Evolutionary conservation across 1,140 invertebrate genomes (phyloP).

Genomic region (Goniozus legneri): DNA sequence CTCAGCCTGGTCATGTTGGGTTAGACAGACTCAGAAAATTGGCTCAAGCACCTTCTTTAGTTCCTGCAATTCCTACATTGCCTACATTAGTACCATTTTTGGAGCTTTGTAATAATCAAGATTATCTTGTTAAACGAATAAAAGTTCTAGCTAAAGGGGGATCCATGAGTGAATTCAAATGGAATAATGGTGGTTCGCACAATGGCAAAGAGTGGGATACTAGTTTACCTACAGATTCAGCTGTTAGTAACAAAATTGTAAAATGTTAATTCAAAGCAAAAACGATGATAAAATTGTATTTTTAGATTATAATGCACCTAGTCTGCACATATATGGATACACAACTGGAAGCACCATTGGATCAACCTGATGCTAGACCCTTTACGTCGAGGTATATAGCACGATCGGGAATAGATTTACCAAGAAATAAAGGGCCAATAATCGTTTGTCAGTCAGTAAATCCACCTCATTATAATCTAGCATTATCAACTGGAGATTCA

Average conservation of each 20-base stretch:
- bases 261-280: neutral
- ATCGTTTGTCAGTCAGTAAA: slow-evolving; percentile 60
- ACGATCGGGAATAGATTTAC: slow-evolving; percentile 40
- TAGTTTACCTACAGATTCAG: slow-evolving; percentile 75
- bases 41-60: slow-evolving; percentile 60
- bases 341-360: slow-evolving; percentile 71
- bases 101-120: slow-evolving; percentile 75
- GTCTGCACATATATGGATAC: slow-evolving; percentile 79
- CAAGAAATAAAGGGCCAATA: slow-evolving; percentile 51
- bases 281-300: slow-evolving; percentile 16
- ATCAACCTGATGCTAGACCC: slow-evolving; percentile 70
- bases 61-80: slow-evolving; percentile 65
- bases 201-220: slow-evolving; percentile 76
- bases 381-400: slow-evolving; percentile 61
- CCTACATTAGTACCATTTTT: slow-evolving; percentile 72
- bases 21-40: slow-evolving; percentile 69
- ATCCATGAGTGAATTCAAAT: slow-evolving; percentile 77
- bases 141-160: slow-evolving; percentile 70
- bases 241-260: slow-evolving; percentile 54
- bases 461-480: slow-evolving; percentile 72
- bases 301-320: slow-evolving; percentile 78
- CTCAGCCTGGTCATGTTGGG: slow-evolving; percentile 67
- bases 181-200: slow-evolving; percentile 71
- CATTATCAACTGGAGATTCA: slow-evolving; percentile 59
- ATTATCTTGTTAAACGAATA: slow-evolving; percentile 76